These are phyloP conservation scores for Malurus elegans DNA, from an alignment of 2,113 vertebrate species.

Conservation along the genomic window DNA sequence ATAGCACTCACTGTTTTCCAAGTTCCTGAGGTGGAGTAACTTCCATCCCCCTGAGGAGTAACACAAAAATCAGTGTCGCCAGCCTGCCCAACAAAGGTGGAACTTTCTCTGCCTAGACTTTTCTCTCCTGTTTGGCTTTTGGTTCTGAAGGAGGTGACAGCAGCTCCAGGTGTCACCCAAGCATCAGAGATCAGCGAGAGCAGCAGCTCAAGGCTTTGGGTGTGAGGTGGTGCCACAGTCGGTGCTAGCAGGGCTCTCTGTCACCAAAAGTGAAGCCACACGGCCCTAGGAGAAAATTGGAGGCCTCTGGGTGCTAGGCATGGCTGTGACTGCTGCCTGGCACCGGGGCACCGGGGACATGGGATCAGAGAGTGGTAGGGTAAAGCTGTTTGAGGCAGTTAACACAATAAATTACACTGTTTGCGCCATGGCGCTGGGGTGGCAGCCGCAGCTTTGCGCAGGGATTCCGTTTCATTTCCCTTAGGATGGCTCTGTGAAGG, in stretches of 20 bases:
- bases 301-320: neutral
- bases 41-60: neutral
- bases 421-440: rapidly evolving
- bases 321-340: neutral
- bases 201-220: neutral
- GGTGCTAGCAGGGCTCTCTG: neutral
- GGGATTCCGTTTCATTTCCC: neutral
- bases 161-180: neutral
- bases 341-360: rapidly evolving
- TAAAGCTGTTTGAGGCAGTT: neutral
- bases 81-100: neutral
- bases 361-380: neutral
- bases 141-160: neutral
- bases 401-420: neutral
- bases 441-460: neutral
- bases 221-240: neutral
- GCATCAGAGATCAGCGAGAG: neutral
- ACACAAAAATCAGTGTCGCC: neutral
- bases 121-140: neutral
- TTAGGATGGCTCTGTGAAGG: neutral
- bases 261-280: neutral
- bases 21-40: neutral
- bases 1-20: neutral
- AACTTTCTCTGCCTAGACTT: neutral
- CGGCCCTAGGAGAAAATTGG: neutral